These are phyloP conservation scores for Agrochola litura DNA, from an alignment of 2,888 invertebrate genomes.

Conservation along the genomic window DNA sequence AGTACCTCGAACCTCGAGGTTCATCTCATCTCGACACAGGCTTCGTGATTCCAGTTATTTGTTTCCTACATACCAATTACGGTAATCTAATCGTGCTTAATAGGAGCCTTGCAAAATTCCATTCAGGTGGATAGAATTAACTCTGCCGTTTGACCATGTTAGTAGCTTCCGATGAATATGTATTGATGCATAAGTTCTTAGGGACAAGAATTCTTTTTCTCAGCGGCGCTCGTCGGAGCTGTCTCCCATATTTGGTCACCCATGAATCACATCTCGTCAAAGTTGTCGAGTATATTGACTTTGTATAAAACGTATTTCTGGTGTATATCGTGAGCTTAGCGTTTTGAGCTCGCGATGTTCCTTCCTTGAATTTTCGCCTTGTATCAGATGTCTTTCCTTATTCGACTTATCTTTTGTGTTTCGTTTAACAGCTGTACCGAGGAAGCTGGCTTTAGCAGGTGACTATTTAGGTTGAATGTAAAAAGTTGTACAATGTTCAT, in stretches of 20 bases:
- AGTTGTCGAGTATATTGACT: conserved; percentile 66
- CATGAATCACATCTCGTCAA: conserved; percentile 79
- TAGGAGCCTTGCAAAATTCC: conserved; percentile 76
- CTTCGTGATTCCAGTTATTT: conserved; percentile 66
- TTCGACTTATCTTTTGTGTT: conserved; percentile 39
- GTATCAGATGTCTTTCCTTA: conserved; percentile 30
- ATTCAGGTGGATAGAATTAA: conserved; percentile 75
- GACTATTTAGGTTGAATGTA: conserved; percentile 38
- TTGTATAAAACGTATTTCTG: conserved; percentile 56
- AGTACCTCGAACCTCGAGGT: conserved; percentile 35
- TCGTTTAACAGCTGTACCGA: conserved; percentile 46
- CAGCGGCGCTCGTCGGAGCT: conserved; percentile 70
- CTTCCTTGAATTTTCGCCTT: conserved; percentile 53
- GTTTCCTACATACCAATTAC: conserved; percentile 81
- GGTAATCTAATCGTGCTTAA: conserved; percentile 73
- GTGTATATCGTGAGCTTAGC: conserved; percentile 44
- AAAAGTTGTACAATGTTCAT: conserved; percentile 48
- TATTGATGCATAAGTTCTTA: conserved; percentile 72
- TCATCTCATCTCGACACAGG: conserved; percentile 52
- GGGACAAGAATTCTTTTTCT: conserved; percentile 76
- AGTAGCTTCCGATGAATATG: conserved; percentile 78
- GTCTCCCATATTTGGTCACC: conserved; percentile 77
- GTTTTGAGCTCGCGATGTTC: conserved; percentile 34
- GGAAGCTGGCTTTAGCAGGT: conserved; percentile 45
- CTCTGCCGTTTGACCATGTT: conserved; percentile 79